Evolutionary conservation across 1,140 invertebrate species (phyloP), one percentile per base, ranked within the genome.

Genomic region (Schlechtendalia chinensis): DNA sequence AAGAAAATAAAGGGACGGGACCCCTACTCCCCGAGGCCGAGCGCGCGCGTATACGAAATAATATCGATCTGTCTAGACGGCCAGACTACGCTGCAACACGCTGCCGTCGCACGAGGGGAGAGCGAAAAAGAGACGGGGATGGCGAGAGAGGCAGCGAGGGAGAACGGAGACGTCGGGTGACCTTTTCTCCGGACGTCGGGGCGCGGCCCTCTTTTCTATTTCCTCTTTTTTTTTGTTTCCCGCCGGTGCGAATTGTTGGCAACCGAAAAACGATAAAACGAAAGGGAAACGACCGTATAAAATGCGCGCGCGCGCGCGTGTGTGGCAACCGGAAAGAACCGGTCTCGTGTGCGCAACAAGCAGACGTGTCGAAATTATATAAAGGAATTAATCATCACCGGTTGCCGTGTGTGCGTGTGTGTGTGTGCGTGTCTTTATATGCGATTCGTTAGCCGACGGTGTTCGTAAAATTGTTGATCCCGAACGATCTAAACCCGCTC

Each of bases 51-150:
- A 59, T 59, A 24, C 22, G 53, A 61, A 79, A 45, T 59, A 63
- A 79, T 79, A 79, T 79, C 56, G 75, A 79, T 79, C 75, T 50
- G 75, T 79, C 75, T 79, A 79, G 75, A 79, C 75, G 39, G 32
- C 58, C 75, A 79, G 75, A 79, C 29, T 59, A 27, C 56, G 3
- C 24, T 32, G 16, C 58, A 4, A 0, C 53, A 16, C 56, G 58
- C 19, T 79, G 75, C 16, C 59, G 29, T 59, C n/a, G 29, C 17
- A 32, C n/a, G 61, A 63, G 29, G 45, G 74, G 74, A 27, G 32
- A 12, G 74, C 6, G 63, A 11, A 19, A 0, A 14, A 29, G 61
- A 0, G 22, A 27, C 10, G 22, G 56, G 5, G 22, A 59, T 12
- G n/a, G 11, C 1, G 39, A 24, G 39, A 47, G 16, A 56, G 32